Conservation (phyloP, 2,797 vertebrate genomes). For the Leptoclinus maculatus region DNA sequence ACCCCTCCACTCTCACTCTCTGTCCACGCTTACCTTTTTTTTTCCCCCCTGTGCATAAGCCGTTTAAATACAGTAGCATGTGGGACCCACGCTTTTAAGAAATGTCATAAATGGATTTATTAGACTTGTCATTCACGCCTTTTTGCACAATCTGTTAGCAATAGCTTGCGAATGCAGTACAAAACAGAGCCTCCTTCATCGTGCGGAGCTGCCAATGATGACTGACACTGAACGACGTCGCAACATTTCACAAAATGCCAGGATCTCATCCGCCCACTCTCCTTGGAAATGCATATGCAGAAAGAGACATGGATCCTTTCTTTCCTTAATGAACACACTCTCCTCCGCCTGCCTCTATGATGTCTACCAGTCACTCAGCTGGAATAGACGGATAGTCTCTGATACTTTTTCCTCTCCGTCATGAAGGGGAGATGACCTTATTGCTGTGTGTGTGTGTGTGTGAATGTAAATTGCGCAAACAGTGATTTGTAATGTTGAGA, state of each 20-base stretch:
- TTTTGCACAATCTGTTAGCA: slow-evolving; percentile 33
- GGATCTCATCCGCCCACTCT: slow-evolving; percentile 60
- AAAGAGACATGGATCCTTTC: slow-evolving; percentile 51
- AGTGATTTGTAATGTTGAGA: neutral
- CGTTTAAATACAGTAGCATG: slow-evolving; percentile 8
- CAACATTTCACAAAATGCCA: slow-evolving; percentile 62
- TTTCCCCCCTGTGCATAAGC: neutral
- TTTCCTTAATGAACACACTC: slow-evolving; percentile 56
- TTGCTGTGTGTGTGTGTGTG: slow-evolving; percentile 10
- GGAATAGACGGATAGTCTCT: slow-evolving; percentile 30
- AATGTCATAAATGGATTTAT: slow-evolving; percentile 46
- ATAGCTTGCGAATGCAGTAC: slow-evolving; percentile 41
- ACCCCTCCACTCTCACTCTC: slow-evolving; percentile 51
- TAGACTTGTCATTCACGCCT: slow-evolving; percentile 34
- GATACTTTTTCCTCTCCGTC: slow-evolving; percentile 40
- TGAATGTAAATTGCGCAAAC: slow-evolving; percentile 9
- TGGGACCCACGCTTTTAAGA: slow-evolving; percentile 26
- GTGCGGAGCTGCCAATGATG: slow-evolving; percentile 51
- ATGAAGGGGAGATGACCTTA: slow-evolving; percentile 6
- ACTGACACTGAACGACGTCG: slow-evolving; percentile 52
- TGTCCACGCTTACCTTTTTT: slow-evolving; percentile 34
- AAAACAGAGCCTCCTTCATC: slow-evolving; percentile 36
- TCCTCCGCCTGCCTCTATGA: slow-evolving; percentile 55
- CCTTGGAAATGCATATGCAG: slow-evolving; percentile 48
- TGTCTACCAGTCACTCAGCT: slow-evolving; percentile 60